Evolutionary conservation across 2,888 invertebrate species (phyloP).

Genomic region (Chirona hameri): DNA sequence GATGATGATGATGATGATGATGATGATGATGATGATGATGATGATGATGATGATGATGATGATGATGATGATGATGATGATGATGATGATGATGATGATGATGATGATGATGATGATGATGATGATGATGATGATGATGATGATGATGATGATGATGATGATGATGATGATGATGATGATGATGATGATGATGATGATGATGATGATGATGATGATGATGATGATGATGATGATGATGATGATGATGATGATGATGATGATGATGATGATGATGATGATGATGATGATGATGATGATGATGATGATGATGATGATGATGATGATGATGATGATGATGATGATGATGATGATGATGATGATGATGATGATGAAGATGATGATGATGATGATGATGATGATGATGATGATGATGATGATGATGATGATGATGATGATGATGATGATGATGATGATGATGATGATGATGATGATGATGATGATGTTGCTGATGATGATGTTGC

Average conservation of each 20-base stretch:
- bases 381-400: constrained; percentile 22
- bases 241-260: constrained; percentile 22
- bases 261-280: constrained; percentile 22
- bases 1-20: constrained; percentile 22
- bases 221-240: constrained; percentile 22
- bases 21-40: constrained; percentile 22
- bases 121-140: constrained; percentile 22
- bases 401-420: constrained; percentile 22
- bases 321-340: constrained; percentile 22
- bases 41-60: background rate
- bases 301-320: constrained; percentile 22
- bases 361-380: constrained; percentile 10
- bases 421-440: constrained; percentile 22
- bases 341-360: constrained; percentile 22
- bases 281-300: constrained; percentile 22
- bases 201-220: constrained; percentile 22
- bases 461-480: too few species aligned
- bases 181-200: too few species aligned
- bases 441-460: too few species aligned
- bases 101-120: constrained; percentile 22
- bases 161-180: too few species aligned
- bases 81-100: constrained; percentile 22
- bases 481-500: too few species aligned
- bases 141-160: constrained; percentile 22
- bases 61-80: constrained; percentile 10